phyloP scores from a whole-genome alignment of 1,140 invertebrate species.

The Arctopsyche grandis region DNA sequence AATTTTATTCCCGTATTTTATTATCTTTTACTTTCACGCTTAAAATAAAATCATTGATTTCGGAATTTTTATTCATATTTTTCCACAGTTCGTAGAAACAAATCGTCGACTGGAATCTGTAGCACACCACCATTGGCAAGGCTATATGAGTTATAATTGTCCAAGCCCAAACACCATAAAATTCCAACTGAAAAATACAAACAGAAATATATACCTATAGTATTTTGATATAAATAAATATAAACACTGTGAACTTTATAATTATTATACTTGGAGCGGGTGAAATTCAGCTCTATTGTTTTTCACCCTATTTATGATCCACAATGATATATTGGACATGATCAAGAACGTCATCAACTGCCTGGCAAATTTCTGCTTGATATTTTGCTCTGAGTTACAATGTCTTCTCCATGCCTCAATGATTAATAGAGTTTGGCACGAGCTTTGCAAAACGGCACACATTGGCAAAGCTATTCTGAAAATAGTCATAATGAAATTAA shows the following conservation, averaged over 20 bases:
- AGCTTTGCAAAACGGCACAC: conserved; percentile 60
- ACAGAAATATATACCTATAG: not conserved
- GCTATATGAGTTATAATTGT: conserved; percentile 78
- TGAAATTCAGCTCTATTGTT: conserved; percentile 73
- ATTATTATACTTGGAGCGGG: conserved; percentile 63
- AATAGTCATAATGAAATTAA: conserved; percentile 5
- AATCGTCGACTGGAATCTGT: conserved; percentile 82
- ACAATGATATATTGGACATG: conserved; percentile 86
- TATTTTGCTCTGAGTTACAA: conserved; percentile 69
- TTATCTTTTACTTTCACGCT: too few species aligned
- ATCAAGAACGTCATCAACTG: conserved; percentile 86
- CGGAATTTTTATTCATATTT: conserved; percentile 66
- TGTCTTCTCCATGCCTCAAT: conserved; percentile 82
- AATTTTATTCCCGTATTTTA: too few species aligned
- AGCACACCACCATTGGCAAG: conserved; percentile 78
- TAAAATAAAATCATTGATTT: conserved; percentile 3
- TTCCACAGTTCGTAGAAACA: conserved; percentile 87
- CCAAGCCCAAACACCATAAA: conserved; percentile 77
- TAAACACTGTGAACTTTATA: not conserved
- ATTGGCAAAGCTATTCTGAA: conserved; percentile 57
- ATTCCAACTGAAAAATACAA: conserved; percentile 68
- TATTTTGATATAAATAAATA: too few species aligned
- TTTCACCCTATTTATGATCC: conserved; percentile 81
- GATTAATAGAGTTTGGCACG: conserved; percentile 79
- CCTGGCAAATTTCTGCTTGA: conserved; percentile 78